Percentiles rank a stretch among this genome's conserved stretches.
Conservation (phyloP, 2,113 vertebrate species). For the Embiotoca jacksoni region DNA sequence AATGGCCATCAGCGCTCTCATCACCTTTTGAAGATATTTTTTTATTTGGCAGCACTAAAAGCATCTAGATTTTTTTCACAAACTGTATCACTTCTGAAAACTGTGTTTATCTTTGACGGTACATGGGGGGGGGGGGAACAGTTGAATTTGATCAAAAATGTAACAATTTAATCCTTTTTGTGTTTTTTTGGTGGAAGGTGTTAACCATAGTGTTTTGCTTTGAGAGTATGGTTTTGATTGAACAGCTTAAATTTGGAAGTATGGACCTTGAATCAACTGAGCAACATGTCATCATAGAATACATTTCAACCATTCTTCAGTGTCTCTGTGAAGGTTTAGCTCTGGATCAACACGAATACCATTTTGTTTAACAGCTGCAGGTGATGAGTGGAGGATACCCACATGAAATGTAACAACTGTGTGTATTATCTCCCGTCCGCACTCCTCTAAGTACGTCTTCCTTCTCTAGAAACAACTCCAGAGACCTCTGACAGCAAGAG, state of each 20-base stretch:
- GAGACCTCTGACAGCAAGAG: too few relatives aligned
- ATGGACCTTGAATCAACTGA: neutral
- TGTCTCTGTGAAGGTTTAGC: neutral
- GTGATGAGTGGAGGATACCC: neutral
- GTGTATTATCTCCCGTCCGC: neutral
- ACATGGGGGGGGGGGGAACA: neutral
- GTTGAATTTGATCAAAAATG: neutral
- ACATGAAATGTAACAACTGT: neutral
- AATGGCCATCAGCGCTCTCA: conserved; percentile 13
- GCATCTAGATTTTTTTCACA: neutral
- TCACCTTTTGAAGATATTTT: conserved; percentile 18
- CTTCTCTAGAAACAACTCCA: neutral
- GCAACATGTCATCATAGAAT: neutral
- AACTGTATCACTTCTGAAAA: neutral
- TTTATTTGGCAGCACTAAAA: neutral
- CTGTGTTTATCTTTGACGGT: neutral
- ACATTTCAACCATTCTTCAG: neutral
- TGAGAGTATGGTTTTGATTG: neutral
- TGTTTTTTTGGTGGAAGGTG: neutral
- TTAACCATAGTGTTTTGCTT: neutral
- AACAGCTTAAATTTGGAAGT: neutral
- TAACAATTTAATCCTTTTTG: neutral
- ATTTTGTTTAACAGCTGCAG: neutral
- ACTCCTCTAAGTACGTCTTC: neutral
- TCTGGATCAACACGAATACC: neutral